Base-by-base conservation (phyloP, 2,888 invertebrate species). In the Meteorus colon region DNA sequence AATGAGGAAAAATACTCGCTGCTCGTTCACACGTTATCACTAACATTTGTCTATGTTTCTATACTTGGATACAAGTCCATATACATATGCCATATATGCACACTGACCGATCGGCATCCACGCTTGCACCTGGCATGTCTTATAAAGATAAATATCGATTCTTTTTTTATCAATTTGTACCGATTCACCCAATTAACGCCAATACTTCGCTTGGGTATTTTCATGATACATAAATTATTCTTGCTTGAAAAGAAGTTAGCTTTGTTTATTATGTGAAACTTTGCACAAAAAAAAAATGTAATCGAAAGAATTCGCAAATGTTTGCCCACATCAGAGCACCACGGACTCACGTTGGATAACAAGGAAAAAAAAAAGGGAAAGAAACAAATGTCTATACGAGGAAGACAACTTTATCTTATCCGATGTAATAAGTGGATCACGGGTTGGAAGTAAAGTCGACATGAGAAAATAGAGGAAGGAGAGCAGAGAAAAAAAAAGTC, bases 361-460 rank as follows among this genome's bases (percentile, higher is more conserved):
- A 29, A 29, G 14, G 14, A 60, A 24, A 29, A 29, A 31, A 62
- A 29, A 29, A 16, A 62, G 27, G 14, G 27, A 60, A 29, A 62
- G 29, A 29, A 62, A 62, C 3, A 5, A 10, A 60, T 48, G 48
- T 55, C 1, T 31, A 31, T 62, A 29, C 62, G 16, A 29, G 31
- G 31, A 62, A 62, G 62, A 62, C 29, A 16, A n/a, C 19, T 24
- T 62, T 62, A 62, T 62, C 62, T 62, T 62, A 62, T 62, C 62
- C 27, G 62, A 62, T 55, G n/a, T 19, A 55, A 19, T 27, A 62
- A 62, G 66, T 73, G 60, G 73, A 73, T 73, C 73, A 73, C 59
- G 12, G 41, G 19, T 65, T 65, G 41, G 41, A 65, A 24, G 2
- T 12, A 37, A 41, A 55, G n/a, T 29, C n/a, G 19, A n/a, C 10